Conservation (phyloP, 2,888 invertebrate species). For the Drosophila incognita region DNA sequence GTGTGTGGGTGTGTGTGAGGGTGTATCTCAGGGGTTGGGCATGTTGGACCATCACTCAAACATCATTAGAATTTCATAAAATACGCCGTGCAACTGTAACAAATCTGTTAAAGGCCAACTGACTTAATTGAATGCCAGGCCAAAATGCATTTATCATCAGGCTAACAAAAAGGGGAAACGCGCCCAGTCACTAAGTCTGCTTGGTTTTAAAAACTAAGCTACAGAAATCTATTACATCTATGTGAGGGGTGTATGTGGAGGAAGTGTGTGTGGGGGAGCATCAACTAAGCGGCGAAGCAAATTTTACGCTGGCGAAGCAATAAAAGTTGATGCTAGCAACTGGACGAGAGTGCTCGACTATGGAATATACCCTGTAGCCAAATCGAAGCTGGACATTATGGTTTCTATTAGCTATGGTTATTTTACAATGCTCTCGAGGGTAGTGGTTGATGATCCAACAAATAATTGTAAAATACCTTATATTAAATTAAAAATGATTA, state of each 20-base stretch:
- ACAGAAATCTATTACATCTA: slow-evolving; percentile 67
- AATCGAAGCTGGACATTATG: not conserved
- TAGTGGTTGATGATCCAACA: not conserved
- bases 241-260: not conserved
- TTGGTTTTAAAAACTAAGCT: slow-evolving; percentile 59
- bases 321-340: slow-evolving; percentile 59
- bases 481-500: not conserved
- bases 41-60: slow-evolving; percentile 65
- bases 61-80: slow-evolving; percentile 76
- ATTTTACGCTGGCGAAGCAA: slow-evolving; percentile 70
- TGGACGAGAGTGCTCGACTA: not conserved
- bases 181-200: slow-evolving; percentile 39
- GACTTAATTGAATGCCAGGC: slow-evolving; percentile 74
- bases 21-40: not conserved
- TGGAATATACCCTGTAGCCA: slow-evolving; percentile 4
- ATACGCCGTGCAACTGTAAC: slow-evolving; percentile 55
- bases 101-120: slow-evolving; percentile 61
- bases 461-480: not conserved
- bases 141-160: slow-evolving; percentile 76
- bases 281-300: slow-evolving; percentile 68
- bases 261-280: not conserved
- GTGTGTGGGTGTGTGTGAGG: not conserved
- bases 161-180: not conserved
- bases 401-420: not conserved
- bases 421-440: not conserved